A percentile compares a stretch with the other conserved stretches of the same genome.
phyloP scores from a whole-genome alignment of 2,888 invertebrate species.

The Argyresthia albistria region DNA sequence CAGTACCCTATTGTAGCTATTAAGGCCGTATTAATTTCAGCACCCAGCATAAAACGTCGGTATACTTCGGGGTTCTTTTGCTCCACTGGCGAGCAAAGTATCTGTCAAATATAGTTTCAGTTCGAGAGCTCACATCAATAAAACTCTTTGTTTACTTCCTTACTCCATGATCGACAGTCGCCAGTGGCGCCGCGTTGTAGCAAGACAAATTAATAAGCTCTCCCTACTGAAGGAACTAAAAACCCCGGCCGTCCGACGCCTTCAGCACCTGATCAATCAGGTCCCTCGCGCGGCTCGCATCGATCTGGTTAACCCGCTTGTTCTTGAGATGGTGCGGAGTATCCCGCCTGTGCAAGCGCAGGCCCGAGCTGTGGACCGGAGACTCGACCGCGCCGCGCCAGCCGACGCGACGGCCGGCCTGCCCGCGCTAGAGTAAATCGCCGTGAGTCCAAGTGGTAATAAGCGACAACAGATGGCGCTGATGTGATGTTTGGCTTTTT shows the following conservation, averaged over 20 bases:
- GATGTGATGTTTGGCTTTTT: neutral
- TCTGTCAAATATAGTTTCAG: too few relatives aligned
- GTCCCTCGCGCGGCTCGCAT: constrained; percentile 51
- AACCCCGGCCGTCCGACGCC: neutral
- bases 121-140: too few relatives aligned
- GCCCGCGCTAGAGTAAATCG: constrained; percentile 9
- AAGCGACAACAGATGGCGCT: neutral
- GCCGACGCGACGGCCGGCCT: constrained; percentile 56
- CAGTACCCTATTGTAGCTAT: too few relatives aligned
- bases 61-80: too few relatives aligned
- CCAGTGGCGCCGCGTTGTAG: too few relatives aligned
- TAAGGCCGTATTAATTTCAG: too few relatives aligned
- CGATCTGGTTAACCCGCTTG: constrained; percentile 84
- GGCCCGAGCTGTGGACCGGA: constrained; percentile 62
- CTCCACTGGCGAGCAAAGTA: too few relatives aligned
- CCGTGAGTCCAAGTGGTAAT: neutral
- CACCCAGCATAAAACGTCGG: too few relatives aligned
- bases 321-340: constrained; percentile 99
- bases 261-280: constrained; percentile 59
- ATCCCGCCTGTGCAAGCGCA: constrained; percentile 89
- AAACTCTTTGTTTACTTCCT: too few relatives aligned
- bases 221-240: too few relatives aligned
- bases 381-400: constrained; percentile 66
- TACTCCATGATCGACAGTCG: too few relatives aligned
- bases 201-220: too few relatives aligned